Percentiles rank a stretch among this genome's conserved stretches.
Evolutionary conservation across 2,113 vertebrate genomes (phyloP).

Genomic region (Ardeotis arabs): DNA sequence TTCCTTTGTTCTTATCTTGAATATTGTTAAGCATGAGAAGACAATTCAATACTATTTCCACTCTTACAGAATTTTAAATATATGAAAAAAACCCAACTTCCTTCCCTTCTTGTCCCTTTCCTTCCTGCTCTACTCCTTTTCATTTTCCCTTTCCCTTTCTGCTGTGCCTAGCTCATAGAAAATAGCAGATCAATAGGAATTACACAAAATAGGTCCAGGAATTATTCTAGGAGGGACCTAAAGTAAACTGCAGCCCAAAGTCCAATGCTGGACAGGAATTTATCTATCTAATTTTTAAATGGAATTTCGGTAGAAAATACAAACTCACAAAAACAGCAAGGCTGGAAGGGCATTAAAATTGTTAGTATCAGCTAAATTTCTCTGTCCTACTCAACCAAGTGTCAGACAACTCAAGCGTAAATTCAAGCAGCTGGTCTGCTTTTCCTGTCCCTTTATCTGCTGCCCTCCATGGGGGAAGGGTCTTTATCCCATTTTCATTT

Average conservation of each 20-base stretch:
- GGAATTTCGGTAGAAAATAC: neutral
- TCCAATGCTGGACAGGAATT: neutral
- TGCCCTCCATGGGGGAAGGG: constrained; percentile 38
- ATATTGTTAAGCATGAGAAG: neutral
- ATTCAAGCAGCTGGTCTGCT: neutral
- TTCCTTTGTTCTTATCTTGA: neutral
- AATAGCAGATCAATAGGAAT: neutral
- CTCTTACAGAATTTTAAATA: neutral
- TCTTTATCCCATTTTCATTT: constrained; percentile 38
- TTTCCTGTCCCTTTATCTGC: constrained; percentile 24
- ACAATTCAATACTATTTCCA: neutral
- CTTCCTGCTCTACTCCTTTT: neutral
- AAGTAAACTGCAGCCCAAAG: neutral
- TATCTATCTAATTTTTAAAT: neutral
- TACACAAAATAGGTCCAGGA: neutral
- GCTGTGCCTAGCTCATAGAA: neutral
- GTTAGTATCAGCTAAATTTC: neutral
- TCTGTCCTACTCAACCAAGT: neutral
- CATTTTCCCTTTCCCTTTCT: neutral
- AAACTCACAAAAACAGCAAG: neutral
- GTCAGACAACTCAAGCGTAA: neutral
- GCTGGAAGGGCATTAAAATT: neutral
- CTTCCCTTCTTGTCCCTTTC: neutral
- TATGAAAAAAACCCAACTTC: neutral
- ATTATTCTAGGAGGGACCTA: neutral